Conservation (phyloP, 2,797 vertebrate species). For the Lacerta bilineata region DNA sequence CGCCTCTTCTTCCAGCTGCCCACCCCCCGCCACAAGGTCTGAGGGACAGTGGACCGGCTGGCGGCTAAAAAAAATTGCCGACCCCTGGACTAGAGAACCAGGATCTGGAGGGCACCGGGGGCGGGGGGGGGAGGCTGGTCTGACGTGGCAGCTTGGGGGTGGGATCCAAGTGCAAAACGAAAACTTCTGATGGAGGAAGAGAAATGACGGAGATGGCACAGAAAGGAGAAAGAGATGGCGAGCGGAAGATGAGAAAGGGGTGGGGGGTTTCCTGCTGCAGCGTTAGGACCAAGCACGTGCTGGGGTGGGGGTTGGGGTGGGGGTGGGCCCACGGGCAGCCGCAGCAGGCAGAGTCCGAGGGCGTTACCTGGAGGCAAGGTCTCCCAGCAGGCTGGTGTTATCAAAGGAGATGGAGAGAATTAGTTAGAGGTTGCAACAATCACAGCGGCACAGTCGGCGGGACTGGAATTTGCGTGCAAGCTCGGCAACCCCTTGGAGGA, state of each 20-base stretch:
- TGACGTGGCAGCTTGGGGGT: neutral
- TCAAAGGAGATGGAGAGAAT: slow-evolving; percentile 75
- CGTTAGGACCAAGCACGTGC: neutral
- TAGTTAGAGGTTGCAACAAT: slow-evolving; percentile 44
- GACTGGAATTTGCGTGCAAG: neutral
- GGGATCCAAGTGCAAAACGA: too few relatives aligned
- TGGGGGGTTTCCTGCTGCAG: rapidly evolving
- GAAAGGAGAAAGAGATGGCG: neutral
- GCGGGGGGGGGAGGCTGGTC: neutral
- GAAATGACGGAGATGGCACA: neutral
- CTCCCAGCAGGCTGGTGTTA: slow-evolving; percentile 91
- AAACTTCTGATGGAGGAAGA: neutral
- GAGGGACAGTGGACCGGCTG: too few relatives aligned
- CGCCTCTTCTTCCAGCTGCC: too few relatives aligned
- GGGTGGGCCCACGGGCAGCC: neutral
- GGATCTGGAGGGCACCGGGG: neutral
- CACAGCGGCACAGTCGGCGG: rapidly evolving
- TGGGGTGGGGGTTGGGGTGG: neutral
- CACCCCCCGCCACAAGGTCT: too few relatives aligned
- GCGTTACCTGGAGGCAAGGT: slow-evolving; percentile 93
- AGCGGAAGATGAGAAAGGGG: neutral
- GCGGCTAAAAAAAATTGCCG: too few relatives aligned
- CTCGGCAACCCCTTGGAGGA: too few relatives aligned
- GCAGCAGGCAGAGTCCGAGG: slow-evolving; percentile 11
- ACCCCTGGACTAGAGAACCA: too few relatives aligned